phyloP scores from a whole-genome alignment of 2,888 invertebrate species.

The Pediacus dermestoides region DNA sequence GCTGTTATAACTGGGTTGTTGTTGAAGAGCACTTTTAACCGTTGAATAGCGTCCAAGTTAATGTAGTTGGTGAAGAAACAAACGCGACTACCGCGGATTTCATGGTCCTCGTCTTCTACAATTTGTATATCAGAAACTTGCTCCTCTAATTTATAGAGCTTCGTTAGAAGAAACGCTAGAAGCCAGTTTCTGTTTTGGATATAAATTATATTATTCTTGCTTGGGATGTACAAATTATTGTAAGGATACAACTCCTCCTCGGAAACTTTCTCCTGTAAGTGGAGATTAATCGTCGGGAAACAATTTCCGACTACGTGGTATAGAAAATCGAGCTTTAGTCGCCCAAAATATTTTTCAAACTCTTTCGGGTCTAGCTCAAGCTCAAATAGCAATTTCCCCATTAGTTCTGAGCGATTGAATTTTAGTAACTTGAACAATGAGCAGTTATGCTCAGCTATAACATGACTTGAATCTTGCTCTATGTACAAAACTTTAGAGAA shows the following conservation, averaged over 20 bases:
- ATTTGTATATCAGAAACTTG: constrained; percentile 1
- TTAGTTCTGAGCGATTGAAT: constrained; percentile 57
- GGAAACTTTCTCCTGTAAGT: constrained; percentile 50
- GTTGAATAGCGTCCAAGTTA: constrained; percentile 55
- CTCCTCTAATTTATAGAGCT: constrained; percentile 57
- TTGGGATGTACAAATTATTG: constrained; percentile 45
- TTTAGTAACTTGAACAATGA: constrained; percentile 56
- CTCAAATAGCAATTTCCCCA: constrained; percentile 66
- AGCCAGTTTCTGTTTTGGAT: constrained; percentile 66
- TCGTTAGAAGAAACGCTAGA: constrained; percentile 63
- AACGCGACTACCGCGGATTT: constrained; percentile 53
- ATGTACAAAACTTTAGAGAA: constrained; percentile 52
- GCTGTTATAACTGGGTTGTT: constrained; percentile 60
- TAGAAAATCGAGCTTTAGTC: constrained; percentile 68
- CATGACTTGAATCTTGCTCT: constrained; percentile 40
- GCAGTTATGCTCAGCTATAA: constrained; percentile 40
- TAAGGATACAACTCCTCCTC: constrained; percentile 51
- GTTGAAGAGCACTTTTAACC: constrained; percentile 56
- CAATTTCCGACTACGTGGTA: constrained; percentile 71
- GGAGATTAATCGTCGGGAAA: constrained; percentile 62
- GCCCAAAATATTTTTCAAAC: constrained; percentile 66
- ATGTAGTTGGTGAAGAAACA: constrained; percentile 60
- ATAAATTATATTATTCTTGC: constrained; percentile 58
- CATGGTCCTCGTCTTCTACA: constrained; percentile 48
- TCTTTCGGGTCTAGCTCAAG: constrained; percentile 63